phyloP scores from a whole-genome alignment of 1,140 invertebrate species.

The Agrilus planipennis region DNA sequence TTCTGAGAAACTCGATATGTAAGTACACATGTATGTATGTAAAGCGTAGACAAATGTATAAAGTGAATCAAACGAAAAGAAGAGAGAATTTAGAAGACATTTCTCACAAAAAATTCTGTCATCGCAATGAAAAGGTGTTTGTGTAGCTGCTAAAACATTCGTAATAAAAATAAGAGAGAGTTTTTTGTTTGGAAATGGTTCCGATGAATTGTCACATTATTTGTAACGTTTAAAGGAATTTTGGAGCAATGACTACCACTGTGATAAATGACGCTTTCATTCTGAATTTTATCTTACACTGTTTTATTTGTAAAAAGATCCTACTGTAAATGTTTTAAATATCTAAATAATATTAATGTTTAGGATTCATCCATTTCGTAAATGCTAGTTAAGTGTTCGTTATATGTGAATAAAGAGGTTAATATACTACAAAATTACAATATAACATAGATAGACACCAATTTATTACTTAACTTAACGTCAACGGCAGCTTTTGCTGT shows the following conservation, averaged over 20 bases:
- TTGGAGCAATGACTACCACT: slow-evolving; percentile 37
- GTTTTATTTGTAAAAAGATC: slow-evolving; percentile 27
- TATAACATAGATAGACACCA: slow-evolving; percentile 17
- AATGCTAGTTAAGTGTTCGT: slow-evolving; percentile 3
- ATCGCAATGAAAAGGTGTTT: too few relatives aligned
- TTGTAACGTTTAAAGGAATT: slow-evolving; percentile 26
- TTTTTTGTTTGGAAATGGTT: too few relatives aligned
- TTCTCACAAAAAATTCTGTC: too few relatives aligned
- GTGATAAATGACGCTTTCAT: slow-evolving; percentile 37
- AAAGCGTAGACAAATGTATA: too few relatives aligned
- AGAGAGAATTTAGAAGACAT: too few relatives aligned
- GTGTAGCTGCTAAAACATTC: too few relatives aligned
- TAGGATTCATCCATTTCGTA: slow-evolving; percentile 11
- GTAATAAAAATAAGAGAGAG: too few relatives aligned
- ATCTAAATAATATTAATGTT: slow-evolving; percentile 22
- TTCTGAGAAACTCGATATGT: too few relatives aligned
- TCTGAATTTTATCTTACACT: slow-evolving; percentile 31
- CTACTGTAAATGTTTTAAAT: slow-evolving; percentile 25
- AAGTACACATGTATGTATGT: too few relatives aligned
- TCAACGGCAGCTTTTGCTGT: slow-evolving; percentile 9
- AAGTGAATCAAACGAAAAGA: too few relatives aligned
- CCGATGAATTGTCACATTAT: too few relatives aligned
- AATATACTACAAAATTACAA: background rate
- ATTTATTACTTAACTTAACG: slow-evolving; percentile 23
- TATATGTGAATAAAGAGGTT: slow-evolving; percentile 9